Conservation (phyloP, 2,797 vertebrate species). For the Notolabrus celidotus region DNA sequence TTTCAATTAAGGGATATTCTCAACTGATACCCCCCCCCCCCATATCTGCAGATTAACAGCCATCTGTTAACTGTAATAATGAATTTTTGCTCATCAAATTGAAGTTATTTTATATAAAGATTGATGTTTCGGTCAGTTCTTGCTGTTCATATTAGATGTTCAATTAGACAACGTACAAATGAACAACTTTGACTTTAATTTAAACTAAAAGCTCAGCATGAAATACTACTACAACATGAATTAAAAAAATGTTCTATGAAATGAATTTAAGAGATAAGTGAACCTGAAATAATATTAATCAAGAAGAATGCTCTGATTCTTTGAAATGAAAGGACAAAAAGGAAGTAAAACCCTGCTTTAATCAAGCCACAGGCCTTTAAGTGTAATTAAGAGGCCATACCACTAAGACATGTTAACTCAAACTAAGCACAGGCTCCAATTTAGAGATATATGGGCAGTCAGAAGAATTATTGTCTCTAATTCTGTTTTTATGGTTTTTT, state of each 20-base stretch:
- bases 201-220: background rate
- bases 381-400: too few relatives aligned
- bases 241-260: too few relatives aligned
- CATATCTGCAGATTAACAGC: slow-evolving; percentile 46
- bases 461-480: background rate
- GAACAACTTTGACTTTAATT: slow-evolving; percentile 1
- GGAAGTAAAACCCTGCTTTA: too few relatives aligned
- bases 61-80: slow-evolving; percentile 54
- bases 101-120: slow-evolving; percentile 32
- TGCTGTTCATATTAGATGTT: slow-evolving; percentile 5
- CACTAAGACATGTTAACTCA: too few relatives aligned
- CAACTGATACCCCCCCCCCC: background rate
- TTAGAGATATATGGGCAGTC: too few relatives aligned
- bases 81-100: slow-evolving; percentile 37
- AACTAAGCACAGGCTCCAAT: too few relatives aligned
- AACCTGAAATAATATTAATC: too few relatives aligned
- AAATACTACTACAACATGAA: background rate
- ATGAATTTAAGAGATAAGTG: too few relatives aligned
- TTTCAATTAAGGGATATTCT: slow-evolving; percentile 41
- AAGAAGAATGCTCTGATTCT: too few relatives aligned
- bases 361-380: too few relatives aligned
- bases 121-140: slow-evolving; percentile 18
- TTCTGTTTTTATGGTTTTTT: background rate
- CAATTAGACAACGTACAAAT: slow-evolving; percentile 9
- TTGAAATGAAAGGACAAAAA: too few relatives aligned